phyloP scores from a whole-genome alignment of 2,797 vertebrate species.

The Botia kubotai region DNA sequence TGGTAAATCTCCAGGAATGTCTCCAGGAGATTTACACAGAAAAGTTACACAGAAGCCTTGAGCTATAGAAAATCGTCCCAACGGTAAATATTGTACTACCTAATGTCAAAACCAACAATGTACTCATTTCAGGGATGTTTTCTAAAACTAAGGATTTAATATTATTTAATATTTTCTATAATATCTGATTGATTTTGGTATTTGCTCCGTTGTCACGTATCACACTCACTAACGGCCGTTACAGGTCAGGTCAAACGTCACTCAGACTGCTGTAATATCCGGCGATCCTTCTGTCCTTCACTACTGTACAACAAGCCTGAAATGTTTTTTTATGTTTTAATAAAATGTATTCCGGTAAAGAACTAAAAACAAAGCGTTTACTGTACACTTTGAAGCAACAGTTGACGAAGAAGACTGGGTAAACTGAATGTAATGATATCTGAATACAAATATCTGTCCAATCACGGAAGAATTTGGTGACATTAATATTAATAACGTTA shows the following conservation, averaged over 20 bases:
- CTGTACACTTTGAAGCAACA: no score
- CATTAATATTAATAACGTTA: constrained; percentile 26
- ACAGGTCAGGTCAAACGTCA: constrained; percentile 4
- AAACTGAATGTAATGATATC: neutral
- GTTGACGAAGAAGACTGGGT: neutral
- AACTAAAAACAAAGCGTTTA: neutral
- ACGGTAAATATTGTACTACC: neutral
- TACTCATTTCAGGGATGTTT: no score
- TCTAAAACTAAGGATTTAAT: neutral
- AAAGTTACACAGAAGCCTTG: neutral
- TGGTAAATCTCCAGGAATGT: neutral
- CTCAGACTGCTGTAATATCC: neutral
- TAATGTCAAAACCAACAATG: no score
- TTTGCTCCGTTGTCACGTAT: neutral
- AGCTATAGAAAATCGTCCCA: neutral
- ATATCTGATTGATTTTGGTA: neutral
- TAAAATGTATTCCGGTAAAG: neutral
- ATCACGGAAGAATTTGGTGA: neutral
- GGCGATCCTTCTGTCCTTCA: neutral
- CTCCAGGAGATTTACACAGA: neutral
- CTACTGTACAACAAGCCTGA: neutral
- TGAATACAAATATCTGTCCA: neutral
- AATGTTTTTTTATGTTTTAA: neutral
- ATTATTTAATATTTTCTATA: no score
- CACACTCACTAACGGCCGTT: constrained; percentile 20